Conservation (phyloP, 2,888 invertebrate species). For the Parnassius orleans region DNA sequence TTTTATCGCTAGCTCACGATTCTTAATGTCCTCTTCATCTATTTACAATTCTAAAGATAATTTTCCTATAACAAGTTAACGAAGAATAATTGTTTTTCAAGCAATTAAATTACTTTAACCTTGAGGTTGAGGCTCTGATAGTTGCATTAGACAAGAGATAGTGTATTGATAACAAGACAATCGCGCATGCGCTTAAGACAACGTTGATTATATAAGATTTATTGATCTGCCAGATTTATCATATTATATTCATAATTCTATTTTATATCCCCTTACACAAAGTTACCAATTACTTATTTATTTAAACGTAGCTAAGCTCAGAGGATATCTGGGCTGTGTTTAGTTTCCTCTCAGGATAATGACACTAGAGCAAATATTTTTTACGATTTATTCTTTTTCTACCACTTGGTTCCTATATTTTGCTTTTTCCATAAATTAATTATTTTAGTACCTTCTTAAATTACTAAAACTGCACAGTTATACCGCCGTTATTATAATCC, state of each 20-base stretch:
- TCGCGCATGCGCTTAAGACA: conserved; percentile 4
- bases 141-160: conserved; percentile 21
- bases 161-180: conserved; percentile 21
- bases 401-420: too few relatives aligned
- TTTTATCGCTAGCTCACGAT: conserved; percentile 1
- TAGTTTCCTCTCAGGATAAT: too few relatives aligned
- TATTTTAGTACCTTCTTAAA: too few relatives aligned
- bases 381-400: too few relatives aligned
- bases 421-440: too few relatives aligned
- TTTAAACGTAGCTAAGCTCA: too few relatives aligned
- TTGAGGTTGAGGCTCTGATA: conserved; percentile 27
- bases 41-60: conserved; percentile 13
- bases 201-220: conserved; percentile 11
- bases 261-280: too few relatives aligned
- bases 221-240: conserved; percentile 9
- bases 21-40: background rate
- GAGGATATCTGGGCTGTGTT: too few relatives aligned
- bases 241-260: background rate
- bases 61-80: conserved; percentile 14
- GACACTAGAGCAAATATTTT: too few relatives aligned
- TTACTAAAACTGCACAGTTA: too few relatives aligned
- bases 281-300: too few relatives aligned
- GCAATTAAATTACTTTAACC: conserved; percentile 24
- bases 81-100: conserved; percentile 22
- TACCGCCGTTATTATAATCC: too few relatives aligned